Evolutionary conservation across 2,797 vertebrate genomes (phyloP), one percentile per base, ranked within the genome.

Genomic region (Erethizon dorsatum): DNA sequence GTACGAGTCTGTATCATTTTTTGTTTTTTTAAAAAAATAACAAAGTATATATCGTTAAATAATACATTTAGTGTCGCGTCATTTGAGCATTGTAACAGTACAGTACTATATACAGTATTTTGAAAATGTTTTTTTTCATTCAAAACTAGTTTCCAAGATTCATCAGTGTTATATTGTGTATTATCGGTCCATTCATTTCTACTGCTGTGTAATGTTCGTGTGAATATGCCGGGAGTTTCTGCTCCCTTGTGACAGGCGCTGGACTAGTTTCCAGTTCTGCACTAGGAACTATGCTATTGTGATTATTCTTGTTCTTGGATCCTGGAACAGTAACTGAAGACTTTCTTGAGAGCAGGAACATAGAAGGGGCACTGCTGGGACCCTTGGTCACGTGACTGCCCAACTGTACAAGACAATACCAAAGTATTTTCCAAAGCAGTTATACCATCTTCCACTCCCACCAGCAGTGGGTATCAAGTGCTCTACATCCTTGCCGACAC

Each of bases 61-160:
- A 90, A 90, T 26, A 45, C n/a, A 50, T 33, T 79, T 83, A 75
- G 61, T 84, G 31, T 78, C 22, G 54, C n/a, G 84, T 52, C 65
- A 69, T 82, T 82, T 77, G 37, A 88, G 11, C 45, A 69, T 57
- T 88, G 84, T 85, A 90, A 90, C 28, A 83, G 10, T 69, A 67
- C 14, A 3, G 33, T 67, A 52, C 67, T 71, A 4, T 28, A 67
- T 80, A 41, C 6, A 26, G 11, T 91, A 8, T 83, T 85, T 33
- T 24, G 22, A 69, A 94, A 91, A 89, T 56, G 15, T 71, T 54
- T 95, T 75, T 92, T 77, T 18, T 2, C 18, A 82, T 41, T 85
- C 47, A 91, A 90, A 83, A 54, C 45, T 41, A 52, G 47, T 89
- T 91, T 91, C 54, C 77, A 67, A 73, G 20, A 77, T 65, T 56